Base-by-base conservation (phyloP, 2,888 invertebrate genomes). In the Shargacucullia verbasci region DNA sequence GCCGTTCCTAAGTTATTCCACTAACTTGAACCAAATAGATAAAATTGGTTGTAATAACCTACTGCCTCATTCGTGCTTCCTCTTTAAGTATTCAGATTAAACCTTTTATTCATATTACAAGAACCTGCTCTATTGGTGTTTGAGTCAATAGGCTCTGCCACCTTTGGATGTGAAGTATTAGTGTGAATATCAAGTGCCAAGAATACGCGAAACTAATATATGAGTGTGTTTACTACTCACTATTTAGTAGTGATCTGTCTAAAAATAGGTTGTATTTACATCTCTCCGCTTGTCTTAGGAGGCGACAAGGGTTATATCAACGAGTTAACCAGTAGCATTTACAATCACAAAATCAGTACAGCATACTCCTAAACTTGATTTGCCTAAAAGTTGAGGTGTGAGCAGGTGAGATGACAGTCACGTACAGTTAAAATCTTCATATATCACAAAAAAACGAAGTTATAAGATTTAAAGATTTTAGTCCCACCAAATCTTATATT, bases 141-240 rank as follows among this genome's bases (percentile, higher is more conserved):
- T 37, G 14, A 15, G 2, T 10, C 39, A 60, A 6, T 33, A 11
- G 11, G 12, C 14, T 20, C 8, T 25, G 15, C 45, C 40, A 59
- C 15, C 40, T 61, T 31, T 53, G 20, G 8, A n/a, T 49, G 35
- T 67, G 48, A 62, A 49, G 41, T 49, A 53, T 34, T 37, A 60
- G 33, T 35, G 14, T 49, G 31, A 37, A 67, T 37, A 45, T 37
- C 41, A 37, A 58, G 46, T 67, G 62, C 66, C 62, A 62, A 67
- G 58, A 54, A 20, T 47, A 49, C 9, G 53, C n/a, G 33, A 53
- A 49, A 62, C 29, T 62, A 58, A 58, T 61, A 44, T 49, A 49
- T 35, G 39, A 48, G 29, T 56, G 25, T 31, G 34, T 39, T 38
- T 46, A 62, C 49, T 47, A 50, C 43, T 44, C 12, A 65, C 47